Evolutionary conservation across 2,797 vertebrate genomes (phyloP), one percentile per base, ranked within the genome.

Genomic region (Arrhamphus sclerolepis): DNA sequence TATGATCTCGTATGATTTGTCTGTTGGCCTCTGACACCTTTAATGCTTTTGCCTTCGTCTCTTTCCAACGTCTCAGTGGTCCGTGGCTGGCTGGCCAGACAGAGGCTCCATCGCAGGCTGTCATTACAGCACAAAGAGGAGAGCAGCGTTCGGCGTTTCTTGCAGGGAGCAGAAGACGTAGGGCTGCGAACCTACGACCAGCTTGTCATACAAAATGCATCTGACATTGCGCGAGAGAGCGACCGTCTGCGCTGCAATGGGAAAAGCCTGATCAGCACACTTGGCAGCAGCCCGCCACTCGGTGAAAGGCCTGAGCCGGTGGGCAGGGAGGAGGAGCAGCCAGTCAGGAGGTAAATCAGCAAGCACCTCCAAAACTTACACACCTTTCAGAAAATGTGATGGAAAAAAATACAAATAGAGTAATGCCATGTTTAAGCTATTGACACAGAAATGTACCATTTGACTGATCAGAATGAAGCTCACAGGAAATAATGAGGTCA

Each of bases 131-230:
- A 94, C 72, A 93, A 91, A 78, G 94, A 95, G 44, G 89, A 90
- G 63, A 80, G 83, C 8, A 90, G 89, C 20, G 64, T 96, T 70
- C 92, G 93, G 79, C 70, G 90, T 60, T 98, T 99, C 91, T 94
- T 99, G 78, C 96, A 98, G 82, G 97, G 96, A 53, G 95, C 97
- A 18, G 98, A 99, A 89, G 96, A 99, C 74, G 94, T 96, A 91
- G 96, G 97, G 50, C 94, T 99, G 87, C 95, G 93, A 73, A 95
- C 95, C 57, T 99, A 99, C 0, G 97, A 99, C 65, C 95, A 94
- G 79, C 89, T 99, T 89, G 98, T 99, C 64, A 98, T 99, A 86
- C 98, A 99, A 87, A 99, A 99, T 34, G 98, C 98, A 1, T 91
- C 92, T 0, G 92, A 93, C 76, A 93, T 93, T 0, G 89, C 92